Percentiles rank a stretch among this genome's conserved stretches.
phyloP scores from a whole-genome alignment of 1,140 invertebrate genomes.

The Trichoplusia ni region DNA sequence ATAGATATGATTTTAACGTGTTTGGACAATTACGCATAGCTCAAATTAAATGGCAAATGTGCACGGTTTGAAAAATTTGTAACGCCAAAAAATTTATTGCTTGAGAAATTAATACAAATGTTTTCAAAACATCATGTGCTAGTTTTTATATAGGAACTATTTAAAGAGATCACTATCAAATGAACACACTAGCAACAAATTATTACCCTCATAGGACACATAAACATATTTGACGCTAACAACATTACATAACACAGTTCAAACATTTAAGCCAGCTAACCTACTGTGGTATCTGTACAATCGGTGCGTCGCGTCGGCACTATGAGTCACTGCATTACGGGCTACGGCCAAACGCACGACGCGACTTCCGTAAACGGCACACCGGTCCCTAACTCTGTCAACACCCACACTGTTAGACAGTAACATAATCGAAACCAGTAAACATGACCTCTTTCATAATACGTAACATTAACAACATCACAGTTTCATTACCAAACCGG shows the following conservation, averaged over 20 bases:
- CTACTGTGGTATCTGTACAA: constrained; percentile 4
- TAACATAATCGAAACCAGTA: constrained; percentile 13
- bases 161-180: too few species aligned
- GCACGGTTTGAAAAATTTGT: too few species aligned
- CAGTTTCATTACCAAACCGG: constrained; percentile 21
- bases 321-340: constrained; percentile 20
- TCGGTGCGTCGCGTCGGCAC: too few species aligned
- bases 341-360: constrained; percentile 17
- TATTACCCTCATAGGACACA: too few species aligned
- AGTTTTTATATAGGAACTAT: too few species aligned
- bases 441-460: constrained; percentile 30
- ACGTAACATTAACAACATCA: constrained; percentile 17
- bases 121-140: too few species aligned
- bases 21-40: too few species aligned
- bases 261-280: not conserved
- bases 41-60: too few species aligned
- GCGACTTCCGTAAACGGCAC: constrained; percentile 27
- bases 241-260: not conserved
- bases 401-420: constrained; percentile 14
- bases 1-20: too few species aligned
- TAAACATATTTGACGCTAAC: not conserved
- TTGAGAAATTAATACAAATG: too few species aligned
- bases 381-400: constrained; percentile 19
- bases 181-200: too few species aligned
- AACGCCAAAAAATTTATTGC: too few species aligned